phyloP scores from a whole-genome alignment of 35 echinoderm and acorn worm genomes.

The Heliocidaris tuberculata region DNA sequence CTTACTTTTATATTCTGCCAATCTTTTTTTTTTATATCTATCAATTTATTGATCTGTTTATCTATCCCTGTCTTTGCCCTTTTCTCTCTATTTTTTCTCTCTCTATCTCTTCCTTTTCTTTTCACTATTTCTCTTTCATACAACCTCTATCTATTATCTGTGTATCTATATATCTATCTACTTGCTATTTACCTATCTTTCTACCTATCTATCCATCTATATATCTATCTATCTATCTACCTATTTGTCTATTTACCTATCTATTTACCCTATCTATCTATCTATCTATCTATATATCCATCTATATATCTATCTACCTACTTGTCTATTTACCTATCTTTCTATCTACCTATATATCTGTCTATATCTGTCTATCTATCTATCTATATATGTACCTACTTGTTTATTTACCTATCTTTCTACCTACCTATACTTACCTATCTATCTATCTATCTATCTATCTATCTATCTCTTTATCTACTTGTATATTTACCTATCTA shows the following conservation, averaged over 20 bases:
- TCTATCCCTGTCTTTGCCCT: no score
- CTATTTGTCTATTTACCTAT: background rate
- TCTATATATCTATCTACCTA: background rate
- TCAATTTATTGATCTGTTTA: no score
- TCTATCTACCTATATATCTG: background rate
- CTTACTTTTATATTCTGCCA: no score
- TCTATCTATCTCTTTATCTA: background rate
- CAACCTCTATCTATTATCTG: background rate
- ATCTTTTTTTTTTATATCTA: no score
- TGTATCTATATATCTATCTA: background rate
- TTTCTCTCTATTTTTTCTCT: background rate
- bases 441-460: background rate
- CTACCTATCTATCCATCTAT: background rate
- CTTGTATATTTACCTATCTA: background rate
- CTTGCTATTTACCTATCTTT: background rate
- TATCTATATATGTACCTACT: background rate
- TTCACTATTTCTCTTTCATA: no score
- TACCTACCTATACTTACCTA: background rate
- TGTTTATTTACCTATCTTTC: background rate
- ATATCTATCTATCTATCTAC: background rate
- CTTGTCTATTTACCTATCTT: background rate
- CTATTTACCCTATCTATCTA: no score
- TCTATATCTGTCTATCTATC: background rate
- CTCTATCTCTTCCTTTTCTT: background rate
- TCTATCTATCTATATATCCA: background rate